Conservation (phyloP, 2,888 invertebrate genomes). For the Rhamnusium bicolor region DNA sequence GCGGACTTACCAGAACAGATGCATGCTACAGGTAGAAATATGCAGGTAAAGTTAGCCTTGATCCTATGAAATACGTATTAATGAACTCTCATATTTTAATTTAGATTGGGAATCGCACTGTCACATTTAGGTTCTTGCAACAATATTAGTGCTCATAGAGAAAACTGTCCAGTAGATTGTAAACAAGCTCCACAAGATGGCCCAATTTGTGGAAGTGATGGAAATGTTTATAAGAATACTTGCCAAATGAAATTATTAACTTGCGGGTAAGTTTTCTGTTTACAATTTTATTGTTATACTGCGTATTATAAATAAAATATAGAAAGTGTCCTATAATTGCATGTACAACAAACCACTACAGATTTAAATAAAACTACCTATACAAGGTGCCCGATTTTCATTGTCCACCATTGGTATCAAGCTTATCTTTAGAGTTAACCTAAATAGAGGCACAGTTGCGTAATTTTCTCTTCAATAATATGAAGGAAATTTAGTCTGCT, state of each 20-base stretch:
- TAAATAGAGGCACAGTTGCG: too few relatives aligned
- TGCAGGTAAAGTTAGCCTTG: conserved; percentile 75
- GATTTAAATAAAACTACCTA: too few relatives aligned
- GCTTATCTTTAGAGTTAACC: too few relatives aligned
- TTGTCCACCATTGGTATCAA: too few relatives aligned
- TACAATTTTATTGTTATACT: too few relatives aligned
- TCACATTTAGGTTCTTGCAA: conserved; percentile 79
- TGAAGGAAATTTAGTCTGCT: too few relatives aligned
- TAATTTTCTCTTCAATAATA: too few relatives aligned
- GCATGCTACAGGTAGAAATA: conserved; percentile 82
- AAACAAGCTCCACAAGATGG: conserved; percentile 90
- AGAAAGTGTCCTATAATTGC: too few relatives aligned
- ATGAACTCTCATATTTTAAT: conserved; percentile 44
- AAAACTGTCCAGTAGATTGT: conserved; percentile 92
- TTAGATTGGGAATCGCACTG: conserved; percentile 76
- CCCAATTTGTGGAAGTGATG: conserved; percentile 93
- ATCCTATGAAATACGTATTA: not conserved
- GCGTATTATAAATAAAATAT: too few relatives aligned
- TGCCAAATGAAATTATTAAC: conserved; percentile 94
- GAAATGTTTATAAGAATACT: conserved; percentile 92
- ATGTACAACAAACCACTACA: too few relatives aligned
- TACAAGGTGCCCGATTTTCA: too few relatives aligned
- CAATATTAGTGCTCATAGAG: conserved; percentile 85
- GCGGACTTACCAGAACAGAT: conserved; percentile 88
- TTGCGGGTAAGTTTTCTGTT: conserved; percentile 88